These are phyloP conservation scores for Adelognathus sp. DNA, from an alignment of 2,888 invertebrate genomes.

Conservation along the genomic window DNA sequence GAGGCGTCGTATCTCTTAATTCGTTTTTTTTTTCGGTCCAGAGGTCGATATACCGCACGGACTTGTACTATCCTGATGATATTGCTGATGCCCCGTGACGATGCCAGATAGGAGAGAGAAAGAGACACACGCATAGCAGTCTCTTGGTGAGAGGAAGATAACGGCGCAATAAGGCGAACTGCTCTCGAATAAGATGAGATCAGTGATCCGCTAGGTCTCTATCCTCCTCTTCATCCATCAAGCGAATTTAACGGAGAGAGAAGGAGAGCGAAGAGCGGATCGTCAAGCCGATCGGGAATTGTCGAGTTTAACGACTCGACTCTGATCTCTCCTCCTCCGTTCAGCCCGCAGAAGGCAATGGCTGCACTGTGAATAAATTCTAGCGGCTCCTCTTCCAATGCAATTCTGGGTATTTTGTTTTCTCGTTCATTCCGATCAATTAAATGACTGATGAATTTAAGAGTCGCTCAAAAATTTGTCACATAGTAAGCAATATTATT, in stretches of 20 bases:
- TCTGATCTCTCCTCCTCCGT: neutral
- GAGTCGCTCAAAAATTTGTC: constrained; percentile 10
- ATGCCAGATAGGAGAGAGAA: neutral
- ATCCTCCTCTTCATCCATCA: neutral
- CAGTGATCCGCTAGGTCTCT: neutral
- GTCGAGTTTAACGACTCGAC: constrained; percentile 39
- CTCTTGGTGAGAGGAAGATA: neutral
- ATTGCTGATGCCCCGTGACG: constrained; percentile 30
- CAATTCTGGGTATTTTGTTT: neutral
- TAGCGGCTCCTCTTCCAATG: constrained; percentile 17
- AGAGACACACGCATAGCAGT: neutral
- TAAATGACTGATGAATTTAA: neutral
- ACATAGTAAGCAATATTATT: constrained; percentile 22
- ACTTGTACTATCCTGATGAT: constrained; percentile 18
- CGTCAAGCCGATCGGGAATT: constrained; percentile 31
- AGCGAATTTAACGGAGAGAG: neutral
- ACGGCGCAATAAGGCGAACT: constrained; percentile 1
- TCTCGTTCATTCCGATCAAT: constrained; percentile 18
- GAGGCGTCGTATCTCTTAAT: constrained; percentile 1
- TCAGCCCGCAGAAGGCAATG: constrained; percentile 7
- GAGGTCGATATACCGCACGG: constrained; percentile 52
- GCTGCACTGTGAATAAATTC: neutral
- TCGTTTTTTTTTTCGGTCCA: constrained; percentile 17
- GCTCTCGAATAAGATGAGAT: constrained; percentile 12
- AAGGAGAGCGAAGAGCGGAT: too few relatives aligned